Percentiles rank a stretch among this genome's conserved stretches.
phyloP scores from a whole-genome alignment of 2,888 invertebrate genomes.

The Agriotes lineatus region DNA sequence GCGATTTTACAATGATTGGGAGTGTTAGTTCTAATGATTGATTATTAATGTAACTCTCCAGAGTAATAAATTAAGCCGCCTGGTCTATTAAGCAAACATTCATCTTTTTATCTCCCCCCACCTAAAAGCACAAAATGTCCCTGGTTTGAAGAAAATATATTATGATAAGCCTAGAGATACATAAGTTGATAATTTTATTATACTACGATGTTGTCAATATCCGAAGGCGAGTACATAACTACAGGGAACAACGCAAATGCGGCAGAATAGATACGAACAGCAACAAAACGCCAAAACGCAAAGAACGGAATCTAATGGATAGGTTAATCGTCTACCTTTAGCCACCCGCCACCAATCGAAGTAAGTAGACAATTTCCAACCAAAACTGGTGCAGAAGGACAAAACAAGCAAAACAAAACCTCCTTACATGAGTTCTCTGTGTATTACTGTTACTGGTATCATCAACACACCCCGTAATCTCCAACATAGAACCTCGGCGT shows the following conservation, averaged over 20 bases:
- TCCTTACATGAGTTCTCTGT: slow-evolving; percentile 56
- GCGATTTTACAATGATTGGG: too few species aligned
- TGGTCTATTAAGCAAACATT: too few species aligned
- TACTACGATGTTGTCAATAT: too few species aligned
- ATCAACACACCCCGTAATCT: slow-evolving; percentile 79
- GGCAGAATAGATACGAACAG: slow-evolving; percentile 9
- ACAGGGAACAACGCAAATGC: not conserved
- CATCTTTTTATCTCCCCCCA: too few species aligned
- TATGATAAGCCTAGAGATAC: too few species aligned
- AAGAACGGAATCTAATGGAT: slow-evolving; percentile 26
- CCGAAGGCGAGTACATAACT: too few species aligned
- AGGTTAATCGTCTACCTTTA: slow-evolving; percentile 39
- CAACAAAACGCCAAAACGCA: slow-evolving; percentile 24
- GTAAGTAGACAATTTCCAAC: slow-evolving; percentile 36
- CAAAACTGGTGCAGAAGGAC: slow-evolving; percentile 41
- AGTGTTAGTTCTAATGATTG: too few species aligned
- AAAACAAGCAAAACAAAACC: slow-evolving; percentile 53
- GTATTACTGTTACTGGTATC: slow-evolving; percentile 56
- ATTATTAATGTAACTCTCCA: too few species aligned
- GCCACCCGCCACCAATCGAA: slow-evolving; percentile 38
- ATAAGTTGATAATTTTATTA: too few species aligned
- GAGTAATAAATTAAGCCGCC: too few species aligned
- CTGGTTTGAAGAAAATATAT: too few species aligned
- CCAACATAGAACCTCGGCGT: slow-evolving; percentile 85
- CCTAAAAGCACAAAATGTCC: too few species aligned